A percentile compares a stretch with the other conserved stretches of the same genome.
phyloP scores from a whole-genome alignment of 2,888 invertebrate genomes.

The Oscheius onirici region DNA sequence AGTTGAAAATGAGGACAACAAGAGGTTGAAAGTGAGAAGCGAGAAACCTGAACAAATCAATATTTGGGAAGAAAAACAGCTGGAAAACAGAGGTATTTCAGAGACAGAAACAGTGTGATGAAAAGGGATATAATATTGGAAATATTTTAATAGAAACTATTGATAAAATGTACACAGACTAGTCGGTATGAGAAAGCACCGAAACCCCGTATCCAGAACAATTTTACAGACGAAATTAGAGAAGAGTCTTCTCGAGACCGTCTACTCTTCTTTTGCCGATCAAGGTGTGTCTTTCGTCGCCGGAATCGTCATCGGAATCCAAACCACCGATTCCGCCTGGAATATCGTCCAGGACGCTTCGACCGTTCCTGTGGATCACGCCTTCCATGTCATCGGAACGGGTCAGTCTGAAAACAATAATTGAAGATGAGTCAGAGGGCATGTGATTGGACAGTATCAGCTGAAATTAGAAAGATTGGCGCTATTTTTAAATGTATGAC shows the following conservation, averaged over 20 bases:
- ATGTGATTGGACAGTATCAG: neutral
- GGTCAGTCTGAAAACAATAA: conserved; percentile 25
- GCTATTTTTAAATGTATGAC: neutral
- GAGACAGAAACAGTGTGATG: too few relatives aligned
- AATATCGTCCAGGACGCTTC: conserved; percentile 40
- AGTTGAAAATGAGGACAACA: too few relatives aligned
- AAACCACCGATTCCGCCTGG: conserved; percentile 35
- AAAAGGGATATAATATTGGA: too few relatives aligned
- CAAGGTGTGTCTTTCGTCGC: conserved; percentile 21
- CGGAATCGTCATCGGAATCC: conserved; percentile 35
- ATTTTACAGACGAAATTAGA: conserved; percentile 22
- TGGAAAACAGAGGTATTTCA: too few relatives aligned
- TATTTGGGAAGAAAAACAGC: too few relatives aligned
- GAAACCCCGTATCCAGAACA: too few relatives aligned
- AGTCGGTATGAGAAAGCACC: too few relatives aligned
- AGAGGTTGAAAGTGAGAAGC: too few relatives aligned
- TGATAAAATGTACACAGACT: too few relatives aligned
- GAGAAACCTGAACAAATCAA: too few relatives aligned
- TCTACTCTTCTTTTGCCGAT: conserved; percentile 23
- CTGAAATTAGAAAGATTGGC: neutral
- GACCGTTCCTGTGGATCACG: conserved; percentile 11
- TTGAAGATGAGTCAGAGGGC: neutral
- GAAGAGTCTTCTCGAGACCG: conserved; percentile 41
- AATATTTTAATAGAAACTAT: too few relatives aligned
- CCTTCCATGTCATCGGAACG: conserved; percentile 28